A percentile compares a stretch with the other conserved stretches of the same genome.
These are phyloP conservation scores for Pan troglodytes DNA, from an alignment of 2,113 vertebrate species.

Conservation along the genomic window NHGRI_mPanTro3-v2.1_pri NC_072401.2:63675001-63675500, in stretches of 20 bases:
- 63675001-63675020: neutral
- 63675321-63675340: neutral
- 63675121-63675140: neutral
- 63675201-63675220: neutral
- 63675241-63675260: neutral
- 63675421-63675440: neutral
- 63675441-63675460: neutral
- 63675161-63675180: neutral
- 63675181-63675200: neutral
- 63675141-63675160: neutral
- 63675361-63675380: neutral
- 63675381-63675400: neutral
- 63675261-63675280: neutral
- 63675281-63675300: neutral
- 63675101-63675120: neutral
- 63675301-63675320: neutral
- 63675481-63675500: neutral
- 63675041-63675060: neutral
- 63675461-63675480: neutral
- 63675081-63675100: neutral
- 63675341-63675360: neutral
- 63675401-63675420: neutral
- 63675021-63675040: neutral
- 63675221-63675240: neutral
- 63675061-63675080: neutral